Conservation (phyloP, 2,113 vertebrate genomes). For the Urocynchramus pylzowi region DNA sequence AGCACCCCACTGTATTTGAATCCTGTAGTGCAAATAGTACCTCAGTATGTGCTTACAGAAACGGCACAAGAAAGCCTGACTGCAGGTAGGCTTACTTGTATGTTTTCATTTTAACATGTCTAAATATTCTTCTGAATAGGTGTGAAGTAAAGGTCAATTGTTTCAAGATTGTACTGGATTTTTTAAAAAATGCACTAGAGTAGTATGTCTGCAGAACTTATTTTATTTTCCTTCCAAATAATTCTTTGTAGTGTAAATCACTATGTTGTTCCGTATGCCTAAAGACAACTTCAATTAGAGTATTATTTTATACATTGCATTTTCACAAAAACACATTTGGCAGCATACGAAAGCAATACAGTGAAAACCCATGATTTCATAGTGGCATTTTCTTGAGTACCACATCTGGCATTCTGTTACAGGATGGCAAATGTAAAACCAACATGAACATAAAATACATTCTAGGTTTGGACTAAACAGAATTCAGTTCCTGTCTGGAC, state of each 20-base stretch:
- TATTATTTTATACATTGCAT: background rate
- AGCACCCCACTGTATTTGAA: background rate
- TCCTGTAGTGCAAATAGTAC: background rate
- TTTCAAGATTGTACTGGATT: background rate
- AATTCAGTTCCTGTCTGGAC: slow-evolving; percentile 4
- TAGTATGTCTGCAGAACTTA: background rate
- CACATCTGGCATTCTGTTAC: background rate
- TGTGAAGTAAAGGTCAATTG: background rate
- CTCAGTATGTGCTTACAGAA: background rate
- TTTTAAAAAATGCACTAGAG: background rate
- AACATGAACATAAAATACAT: background rate
- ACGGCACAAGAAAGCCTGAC: background rate
- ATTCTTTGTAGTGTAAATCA: background rate
- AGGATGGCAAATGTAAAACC: background rate
- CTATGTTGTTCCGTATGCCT: background rate
- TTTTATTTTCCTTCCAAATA: background rate
- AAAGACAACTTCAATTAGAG: background rate
- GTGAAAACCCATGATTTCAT: background rate
- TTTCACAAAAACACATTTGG: background rate
- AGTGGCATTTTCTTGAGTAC: background rate
- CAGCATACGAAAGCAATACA: background rate
- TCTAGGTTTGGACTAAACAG: background rate
- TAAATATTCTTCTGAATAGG: background rate
- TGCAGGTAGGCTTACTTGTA: background rate
- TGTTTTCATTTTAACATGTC: background rate